Percentiles rank a stretch among this genome's conserved stretches.
phyloP scores from a whole-genome alignment of 1,140 invertebrate genomes.

The Heliconius congener region DNA sequence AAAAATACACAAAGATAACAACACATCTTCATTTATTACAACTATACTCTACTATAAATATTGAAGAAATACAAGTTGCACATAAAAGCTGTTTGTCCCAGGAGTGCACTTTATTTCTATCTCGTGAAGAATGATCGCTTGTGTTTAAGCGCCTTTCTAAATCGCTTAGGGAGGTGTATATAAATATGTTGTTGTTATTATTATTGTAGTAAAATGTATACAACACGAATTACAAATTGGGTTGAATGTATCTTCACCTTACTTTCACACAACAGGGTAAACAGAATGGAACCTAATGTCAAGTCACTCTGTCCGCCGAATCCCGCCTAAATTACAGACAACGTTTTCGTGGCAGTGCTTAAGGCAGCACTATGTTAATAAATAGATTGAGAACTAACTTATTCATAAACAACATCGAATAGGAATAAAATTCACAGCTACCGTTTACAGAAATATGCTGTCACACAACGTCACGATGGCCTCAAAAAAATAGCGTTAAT shows the following conservation, averaged over 20 bases:
- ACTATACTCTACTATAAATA: background rate
- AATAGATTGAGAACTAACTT: no score
- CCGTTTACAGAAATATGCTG: no score
- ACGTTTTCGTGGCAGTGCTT: no score
- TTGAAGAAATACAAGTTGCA: background rate
- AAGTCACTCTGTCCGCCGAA: no score
- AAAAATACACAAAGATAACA: background rate
- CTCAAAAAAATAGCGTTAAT: no score
- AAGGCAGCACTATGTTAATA: background rate
- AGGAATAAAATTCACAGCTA: no score
- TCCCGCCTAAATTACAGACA: no score
- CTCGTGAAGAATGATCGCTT: conserved; percentile 22
- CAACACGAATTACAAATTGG: background rate
- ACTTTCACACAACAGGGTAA: no score
- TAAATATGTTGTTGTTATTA: background rate
- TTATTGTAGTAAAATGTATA: background rate
- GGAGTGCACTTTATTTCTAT: conserved; percentile 20
- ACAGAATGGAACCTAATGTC: no score
- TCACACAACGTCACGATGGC: no score
- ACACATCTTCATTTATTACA: conserved; percentile 1
- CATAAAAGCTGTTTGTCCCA: conserved; percentile 14
- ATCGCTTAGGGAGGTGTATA: conserved; percentile 11
- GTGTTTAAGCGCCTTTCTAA: conserved; percentile 21
- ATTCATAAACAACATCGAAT: no score
- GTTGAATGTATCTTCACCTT: background rate